Conservation (phyloP, 2,797 vertebrate genomes). For the Hemibagrus guttatus region DNA sequence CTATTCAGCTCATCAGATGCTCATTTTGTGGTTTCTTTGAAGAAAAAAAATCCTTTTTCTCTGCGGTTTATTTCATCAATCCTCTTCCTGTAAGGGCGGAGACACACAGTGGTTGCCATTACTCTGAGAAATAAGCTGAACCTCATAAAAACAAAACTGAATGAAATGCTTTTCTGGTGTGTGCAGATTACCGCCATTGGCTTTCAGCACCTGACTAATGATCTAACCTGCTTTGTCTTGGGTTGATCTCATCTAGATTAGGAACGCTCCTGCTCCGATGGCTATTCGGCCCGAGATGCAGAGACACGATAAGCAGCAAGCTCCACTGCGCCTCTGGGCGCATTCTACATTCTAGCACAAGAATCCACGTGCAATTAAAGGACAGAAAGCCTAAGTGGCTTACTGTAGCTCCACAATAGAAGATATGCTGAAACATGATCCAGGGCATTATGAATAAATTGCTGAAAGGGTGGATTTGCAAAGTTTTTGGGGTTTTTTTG, state of each 20-base stretch:
- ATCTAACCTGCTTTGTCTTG: slow-evolving; percentile 1
- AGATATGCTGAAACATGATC: slow-evolving; percentile 32
- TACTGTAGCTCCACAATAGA: slow-evolving; percentile 15
- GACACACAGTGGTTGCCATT: background rate
- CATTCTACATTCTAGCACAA: background rate
- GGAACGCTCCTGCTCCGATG: background rate
- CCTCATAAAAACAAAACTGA: slow-evolving; percentile 7
- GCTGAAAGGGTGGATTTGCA: background rate
- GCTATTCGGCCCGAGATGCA: background rate
- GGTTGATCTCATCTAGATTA: slow-evolving; percentile 37
- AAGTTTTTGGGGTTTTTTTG: background rate
- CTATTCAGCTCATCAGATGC: background rate
- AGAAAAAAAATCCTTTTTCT: background rate
- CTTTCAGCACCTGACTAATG: slow-evolving; percentile 19
- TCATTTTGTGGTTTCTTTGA: too few relatives aligned
- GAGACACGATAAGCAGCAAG: slow-evolving; percentile 8
- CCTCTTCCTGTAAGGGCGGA: slow-evolving; percentile 33
- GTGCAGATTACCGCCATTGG: slow-evolving; percentile 1
- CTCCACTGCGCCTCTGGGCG: slow-evolving; percentile 15
- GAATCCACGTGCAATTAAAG: slow-evolving; percentile 30
- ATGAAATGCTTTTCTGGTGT: slow-evolving; percentile 26
- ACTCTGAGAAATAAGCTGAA: slow-evolving; percentile 16
- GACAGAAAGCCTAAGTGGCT: slow-evolving; percentile 33
- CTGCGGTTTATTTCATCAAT: slow-evolving; percentile 28
- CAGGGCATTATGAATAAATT: slow-evolving; percentile 6